Evolutionary conservation across 1,140 invertebrate species (phyloP).

Genomic region (Myzus persicae): DNA sequence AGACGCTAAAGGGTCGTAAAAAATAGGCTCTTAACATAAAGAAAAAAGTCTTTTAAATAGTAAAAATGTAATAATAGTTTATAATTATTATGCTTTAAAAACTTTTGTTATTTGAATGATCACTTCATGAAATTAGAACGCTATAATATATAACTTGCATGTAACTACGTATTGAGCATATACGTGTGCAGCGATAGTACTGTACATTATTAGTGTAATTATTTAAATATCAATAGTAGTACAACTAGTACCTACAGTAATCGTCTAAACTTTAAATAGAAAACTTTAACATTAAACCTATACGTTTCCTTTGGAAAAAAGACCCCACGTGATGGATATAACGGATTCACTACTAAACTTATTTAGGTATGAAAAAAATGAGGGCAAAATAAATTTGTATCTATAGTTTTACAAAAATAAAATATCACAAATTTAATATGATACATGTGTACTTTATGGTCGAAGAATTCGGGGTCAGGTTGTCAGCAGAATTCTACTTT

Average conservation of each 20-base stretch:
- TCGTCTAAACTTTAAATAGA: no score
- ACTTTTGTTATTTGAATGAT: not conserved
- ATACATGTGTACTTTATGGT: not conserved
- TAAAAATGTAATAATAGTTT: not conserved
- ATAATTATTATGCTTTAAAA: not conserved
- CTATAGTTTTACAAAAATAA: not conserved
- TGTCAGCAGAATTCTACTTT: not conserved
- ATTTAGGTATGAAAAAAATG: not conserved
- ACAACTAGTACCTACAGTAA: no score
- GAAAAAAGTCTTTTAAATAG: not conserved
- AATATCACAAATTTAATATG: not conserved
- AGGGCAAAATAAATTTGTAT: not conserved
- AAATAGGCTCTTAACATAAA: not conserved
- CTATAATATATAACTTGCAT: not conserved
- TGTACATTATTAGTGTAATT: not conserved
- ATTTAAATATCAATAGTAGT: not conserved
- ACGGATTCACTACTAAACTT: not conserved
- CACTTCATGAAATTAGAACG: not conserved
- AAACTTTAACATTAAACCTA: not conserved
- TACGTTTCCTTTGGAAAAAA: not conserved
- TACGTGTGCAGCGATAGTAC: not conserved
- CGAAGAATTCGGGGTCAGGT: not conserved
- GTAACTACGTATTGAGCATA: not conserved
- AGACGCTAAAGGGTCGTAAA: no score
- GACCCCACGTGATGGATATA: not conserved